Conservation (phyloP, 1,140 invertebrate species). For the Steinernema feltiae region DNA sequence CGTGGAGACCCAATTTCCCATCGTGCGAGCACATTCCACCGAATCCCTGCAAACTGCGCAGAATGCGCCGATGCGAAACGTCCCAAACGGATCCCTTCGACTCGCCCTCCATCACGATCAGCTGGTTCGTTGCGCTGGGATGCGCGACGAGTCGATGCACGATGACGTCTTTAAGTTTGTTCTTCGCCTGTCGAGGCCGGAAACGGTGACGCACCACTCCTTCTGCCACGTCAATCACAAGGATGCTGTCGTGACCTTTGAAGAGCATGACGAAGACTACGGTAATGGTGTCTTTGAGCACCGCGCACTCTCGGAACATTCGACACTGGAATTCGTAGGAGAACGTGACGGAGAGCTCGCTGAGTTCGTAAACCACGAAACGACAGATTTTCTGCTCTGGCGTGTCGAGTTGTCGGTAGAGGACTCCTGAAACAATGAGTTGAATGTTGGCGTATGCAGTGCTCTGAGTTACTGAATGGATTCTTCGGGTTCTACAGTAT, state of each 20-base stretch:
- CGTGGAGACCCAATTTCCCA: constrained; percentile 74
- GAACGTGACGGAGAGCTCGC: constrained; percentile 37
- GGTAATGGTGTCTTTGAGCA: constrained; percentile 41
- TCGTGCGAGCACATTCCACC: constrained; percentile 61
- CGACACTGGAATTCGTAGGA: constrained; percentile 46
- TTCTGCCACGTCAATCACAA: constrained; percentile 59
- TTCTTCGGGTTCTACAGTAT: too few species aligned
- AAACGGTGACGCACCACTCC: constrained; percentile 77
- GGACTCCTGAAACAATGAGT: constrained; percentile 61
- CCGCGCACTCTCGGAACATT: constrained; percentile 36
- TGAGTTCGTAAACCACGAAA: constrained; percentile 39
- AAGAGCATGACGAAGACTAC: constrained; percentile 33
- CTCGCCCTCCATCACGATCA: constrained; percentile 64
- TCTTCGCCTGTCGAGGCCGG: constrained; percentile 72
- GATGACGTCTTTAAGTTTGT: constrained; percentile 67
- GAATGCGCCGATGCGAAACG: constrained; percentile 61
- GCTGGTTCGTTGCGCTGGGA: constrained; percentile 67
- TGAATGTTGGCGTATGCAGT: too few species aligned
- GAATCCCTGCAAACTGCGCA: constrained; percentile 62
- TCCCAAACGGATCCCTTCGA: constrained; percentile 78
- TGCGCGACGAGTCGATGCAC: constrained; percentile 69
- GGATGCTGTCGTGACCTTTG: constrained; percentile 46
- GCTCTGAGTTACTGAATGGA: too few species aligned
- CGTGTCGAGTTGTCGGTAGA: constrained; percentile 44
- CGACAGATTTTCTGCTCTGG: constrained; percentile 45